Base-by-base conservation (phyloP, 2,888 invertebrate species). In the Drosophila quasianomalipes region DNA sequence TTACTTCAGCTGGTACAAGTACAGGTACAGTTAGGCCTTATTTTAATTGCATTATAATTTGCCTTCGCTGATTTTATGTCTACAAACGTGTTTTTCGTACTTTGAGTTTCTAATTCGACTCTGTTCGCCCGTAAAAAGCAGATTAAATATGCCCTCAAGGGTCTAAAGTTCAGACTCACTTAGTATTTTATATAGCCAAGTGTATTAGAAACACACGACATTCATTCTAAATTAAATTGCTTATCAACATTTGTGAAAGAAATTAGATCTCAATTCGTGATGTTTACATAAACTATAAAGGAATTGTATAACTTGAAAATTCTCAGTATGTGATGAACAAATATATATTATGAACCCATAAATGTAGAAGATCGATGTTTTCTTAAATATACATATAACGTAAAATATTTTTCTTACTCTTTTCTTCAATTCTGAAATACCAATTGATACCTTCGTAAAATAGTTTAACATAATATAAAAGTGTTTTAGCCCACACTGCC, bases 71-170 rank as follows among this genome's bases (percentile, higher is more conserved):
- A 44, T 12, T 28, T 19, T 19, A 5, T 14, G 22, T 35, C 19
- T 52, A 33, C 44, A 35, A 35, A 35, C 35, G 14, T 35, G 16
- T 1, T 19, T 60, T 74, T 33, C 73, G 65, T 44, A 83, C 84
- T 89, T 86, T 86, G 85, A 62, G 62, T 69, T 67, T 62, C 60
- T 86, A 86, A 84, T 84, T 84, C 87, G 60, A 35, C 30, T 22
- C n/a, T 49, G 51, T 49, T 49, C 41, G 41, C 26, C 49, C 37
- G 47, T 41, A 52, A 39, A 62, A 52, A 59, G 30, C 49, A 44
- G 81, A 88, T 88, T 88, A 74, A 60, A 44, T 57, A 28, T 41
- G 65, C 53, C 37, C 37, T 53, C 41, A 53, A 31, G 61, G 49
- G 89, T 85, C 82, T 80, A 83, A 88, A 83, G 89, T 85, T 49